Conservation (phyloP, 2,888 invertebrate genomes). For the Drosophila testacea region DNA sequence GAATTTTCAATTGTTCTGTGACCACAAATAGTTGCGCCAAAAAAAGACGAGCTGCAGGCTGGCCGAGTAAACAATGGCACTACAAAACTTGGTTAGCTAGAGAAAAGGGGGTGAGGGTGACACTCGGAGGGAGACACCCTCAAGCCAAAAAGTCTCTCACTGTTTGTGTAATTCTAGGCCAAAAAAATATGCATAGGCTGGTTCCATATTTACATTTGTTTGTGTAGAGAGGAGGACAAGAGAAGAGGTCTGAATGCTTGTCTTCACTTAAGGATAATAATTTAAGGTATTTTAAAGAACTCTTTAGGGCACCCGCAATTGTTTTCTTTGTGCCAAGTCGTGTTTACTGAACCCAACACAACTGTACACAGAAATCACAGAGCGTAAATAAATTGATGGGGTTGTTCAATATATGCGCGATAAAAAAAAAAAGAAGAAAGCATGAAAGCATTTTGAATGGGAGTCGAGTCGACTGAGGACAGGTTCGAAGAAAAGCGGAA, state of each 20-base stretch:
- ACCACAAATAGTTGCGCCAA: slow-evolving; percentile 45
- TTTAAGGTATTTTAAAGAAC: slow-evolving; percentile 8
- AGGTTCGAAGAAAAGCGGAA: slow-evolving; percentile 1
- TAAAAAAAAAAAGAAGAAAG: slow-evolving; percentile 13
- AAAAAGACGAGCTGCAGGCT: slow-evolving; percentile 10
- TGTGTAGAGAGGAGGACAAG: not conserved
- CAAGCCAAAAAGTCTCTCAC: not conserved
- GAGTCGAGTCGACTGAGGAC: not conserved
- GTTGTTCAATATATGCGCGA: slow-evolving; percentile 34
- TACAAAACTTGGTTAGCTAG: slow-evolving; percentile 16
- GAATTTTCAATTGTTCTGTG: slow-evolving; percentile 47
- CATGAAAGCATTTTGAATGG: slow-evolving; percentile 3
- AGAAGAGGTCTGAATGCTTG: not conserved
- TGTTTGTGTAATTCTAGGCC: slow-evolving; percentile 22
- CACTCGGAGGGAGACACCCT: not conserved
- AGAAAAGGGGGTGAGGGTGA: too few species aligned
- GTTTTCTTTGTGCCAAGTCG: slow-evolving; percentile 36
- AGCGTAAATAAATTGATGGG: slow-evolving; percentile 41
- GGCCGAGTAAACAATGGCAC: slow-evolving; percentile 44
- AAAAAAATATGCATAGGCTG: slow-evolving; percentile 28
- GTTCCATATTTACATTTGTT: slow-evolving; percentile 15
- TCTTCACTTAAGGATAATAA: slow-evolving; percentile 8
- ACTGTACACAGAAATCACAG: slow-evolving; percentile 49
- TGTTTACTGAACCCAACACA: slow-evolving; percentile 46
- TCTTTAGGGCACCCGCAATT: slow-evolving; percentile 11